Evolutionary conservation across 1,140 invertebrate genomes (phyloP), one percentile per base, ranked within the genome.

Genomic region (Pomacea maculata): DNA sequence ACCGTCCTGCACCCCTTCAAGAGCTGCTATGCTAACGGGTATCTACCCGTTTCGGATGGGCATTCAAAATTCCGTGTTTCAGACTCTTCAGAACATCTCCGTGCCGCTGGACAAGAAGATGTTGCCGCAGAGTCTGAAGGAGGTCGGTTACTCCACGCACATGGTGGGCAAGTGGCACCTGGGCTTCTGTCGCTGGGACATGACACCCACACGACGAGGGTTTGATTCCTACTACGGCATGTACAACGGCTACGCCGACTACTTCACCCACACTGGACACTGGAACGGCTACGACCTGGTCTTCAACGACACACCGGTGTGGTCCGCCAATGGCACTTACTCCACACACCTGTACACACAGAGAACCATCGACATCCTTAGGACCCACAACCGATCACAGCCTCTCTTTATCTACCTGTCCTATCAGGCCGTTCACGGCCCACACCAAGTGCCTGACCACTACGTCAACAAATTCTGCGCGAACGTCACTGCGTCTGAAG

Each of bases 131-230:
- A 87, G 86, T 68, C 63, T 89, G 57, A 83, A 84, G 64, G 83
- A 87, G 25, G 83, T 82, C 70, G 88, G 87, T 3, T 92, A 92
- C 78, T 72, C 82, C 25, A 91, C 89, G 8, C 90, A 92, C 79
- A 85, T 85, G 72, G 86, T 91, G 17, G 91, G 91, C 5, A 92
- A 92, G 83, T 92, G 91, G 91, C 90, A 92, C 83, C 76, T 92
- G 17, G 91, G 91, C 12, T 91, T 90, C 84, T 91, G 87, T 78
- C 87, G 87, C 64, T 80, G 88, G 64, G 83, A 88, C 17, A 90
- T 86, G 81, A 75, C 83, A 0, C 91, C 91, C 19, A 87, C 80
- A 6, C 82, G 85, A 34, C 73, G 91, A 54, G 91, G 91, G 34
- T 92, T 92, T 83, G 89, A 92, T 82, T 84, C 88, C 0, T 90